A percentile compares a stretch with the other conserved stretches of the same genome.
These are phyloP conservation scores for Urocynchramus pylzowi DNA, from an alignment of 2,113 vertebrate species.

Conservation along the genomic window DNA sequence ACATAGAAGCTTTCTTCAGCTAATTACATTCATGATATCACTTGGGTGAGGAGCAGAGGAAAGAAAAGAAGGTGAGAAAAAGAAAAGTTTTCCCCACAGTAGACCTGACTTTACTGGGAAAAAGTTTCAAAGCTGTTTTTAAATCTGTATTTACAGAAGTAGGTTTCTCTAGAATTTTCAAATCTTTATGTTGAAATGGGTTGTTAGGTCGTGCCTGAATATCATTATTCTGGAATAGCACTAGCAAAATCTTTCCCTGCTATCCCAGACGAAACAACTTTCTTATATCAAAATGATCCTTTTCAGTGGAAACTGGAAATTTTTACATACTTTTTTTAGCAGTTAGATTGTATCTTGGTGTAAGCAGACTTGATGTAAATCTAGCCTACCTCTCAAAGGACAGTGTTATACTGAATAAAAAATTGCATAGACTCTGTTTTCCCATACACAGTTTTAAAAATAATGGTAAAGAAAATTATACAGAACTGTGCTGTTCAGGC, in stretches of 20 bases:
- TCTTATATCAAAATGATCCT: constrained; percentile 62
- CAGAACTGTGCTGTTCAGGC: constrained; percentile 69
- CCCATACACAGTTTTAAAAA: constrained; percentile 61
- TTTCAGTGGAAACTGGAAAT: constrained; percentile 64
- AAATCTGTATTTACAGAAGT: background rate
- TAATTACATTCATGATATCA: background rate
- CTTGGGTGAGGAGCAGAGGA: background rate
- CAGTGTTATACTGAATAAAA: constrained; percentile 65
- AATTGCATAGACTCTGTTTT: constrained; percentile 57
- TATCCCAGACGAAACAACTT: constrained; percentile 64
- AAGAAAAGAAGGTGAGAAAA: background rate
- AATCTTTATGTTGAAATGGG: constrained; percentile 35
- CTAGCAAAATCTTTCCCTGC: constrained; percentile 51
- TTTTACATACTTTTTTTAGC: constrained; percentile 60
- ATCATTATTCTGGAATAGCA: constrained; percentile 58
- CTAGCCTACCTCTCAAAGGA: constrained; percentile 67
- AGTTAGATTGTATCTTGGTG: constrained; percentile 62
- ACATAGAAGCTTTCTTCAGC: background rate
- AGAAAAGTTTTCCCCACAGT: background rate
- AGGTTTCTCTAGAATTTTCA: constrained; percentile 14
- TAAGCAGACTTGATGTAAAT: constrained; percentile 72
- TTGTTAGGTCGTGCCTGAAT: constrained; percentile 36
- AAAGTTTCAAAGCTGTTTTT: background rate
- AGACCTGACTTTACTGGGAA: background rate
- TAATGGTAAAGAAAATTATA: constrained; percentile 68